These are phyloP conservation scores for Brachypterus glaber DNA, from an alignment of 2,888 invertebrate genomes.

Conservation along the genomic window DNA sequence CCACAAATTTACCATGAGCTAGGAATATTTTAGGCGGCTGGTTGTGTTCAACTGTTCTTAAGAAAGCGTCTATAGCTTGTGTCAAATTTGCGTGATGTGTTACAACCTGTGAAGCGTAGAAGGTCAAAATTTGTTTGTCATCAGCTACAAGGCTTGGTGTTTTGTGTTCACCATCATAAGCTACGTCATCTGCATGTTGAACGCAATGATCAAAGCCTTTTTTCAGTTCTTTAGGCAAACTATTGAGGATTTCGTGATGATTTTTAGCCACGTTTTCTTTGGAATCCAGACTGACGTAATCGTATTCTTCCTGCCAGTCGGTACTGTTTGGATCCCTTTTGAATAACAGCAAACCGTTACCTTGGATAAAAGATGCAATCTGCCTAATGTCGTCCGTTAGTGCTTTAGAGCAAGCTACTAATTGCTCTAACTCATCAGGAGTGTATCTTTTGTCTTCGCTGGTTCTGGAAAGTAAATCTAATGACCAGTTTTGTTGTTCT, in stretches of 20 bases:
- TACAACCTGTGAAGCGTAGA: conserved; percentile 80
- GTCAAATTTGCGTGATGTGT: conserved; percentile 77
- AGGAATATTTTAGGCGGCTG: conserved; percentile 90
- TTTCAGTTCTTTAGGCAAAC: conserved; percentile 61
- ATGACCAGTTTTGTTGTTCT: conserved; percentile 70
- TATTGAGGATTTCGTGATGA: conserved; percentile 63
- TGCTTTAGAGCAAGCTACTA: conserved; percentile 78
- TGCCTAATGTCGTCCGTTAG: conserved; percentile 83
- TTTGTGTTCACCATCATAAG: conserved; percentile 46
- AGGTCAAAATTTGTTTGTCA: conserved; percentile 74
- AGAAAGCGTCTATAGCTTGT: conserved; percentile 85
- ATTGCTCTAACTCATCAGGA: conserved; percentile 78
- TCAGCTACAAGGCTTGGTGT: conserved; percentile 52
- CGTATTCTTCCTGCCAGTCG: conserved; percentile 77
- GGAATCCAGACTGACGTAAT: conserved; percentile 80
- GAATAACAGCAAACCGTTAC: conserved; percentile 69
- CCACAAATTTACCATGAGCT: conserved; percentile 89
- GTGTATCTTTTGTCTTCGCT: conserved; percentile 45
- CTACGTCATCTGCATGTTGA: conserved; percentile 59
- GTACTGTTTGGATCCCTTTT: conserved; percentile 50
- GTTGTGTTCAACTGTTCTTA: conserved; percentile 83
- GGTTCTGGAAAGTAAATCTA: conserved; percentile 46
- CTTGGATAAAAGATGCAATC: conserved; percentile 84
- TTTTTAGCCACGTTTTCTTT: conserved; percentile 61
- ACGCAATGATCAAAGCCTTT: conserved; percentile 68